Evolutionary conservation across 2,797 vertebrate species (phyloP).

Genomic region (Chiroxiphia lanceolata): DNA sequence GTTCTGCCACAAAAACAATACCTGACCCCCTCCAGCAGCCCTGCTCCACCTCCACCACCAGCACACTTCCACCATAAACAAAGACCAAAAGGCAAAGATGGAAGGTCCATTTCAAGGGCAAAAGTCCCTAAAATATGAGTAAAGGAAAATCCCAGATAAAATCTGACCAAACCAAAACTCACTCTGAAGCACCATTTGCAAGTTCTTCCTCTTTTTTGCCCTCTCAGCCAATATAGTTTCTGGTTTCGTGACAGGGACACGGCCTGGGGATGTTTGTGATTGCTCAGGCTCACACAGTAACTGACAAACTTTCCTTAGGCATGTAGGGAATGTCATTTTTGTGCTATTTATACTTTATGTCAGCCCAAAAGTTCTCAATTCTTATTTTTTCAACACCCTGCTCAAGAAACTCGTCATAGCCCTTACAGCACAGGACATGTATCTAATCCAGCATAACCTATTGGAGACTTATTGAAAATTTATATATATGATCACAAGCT

Average conservation of each 20-base stretch:
- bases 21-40: fast-evolving
- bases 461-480: background rate
- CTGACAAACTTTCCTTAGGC: background rate
- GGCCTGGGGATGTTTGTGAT: background rate
- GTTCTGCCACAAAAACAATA: background rate
- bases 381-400: background rate
- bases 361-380: background rate
- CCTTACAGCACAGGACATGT: fast-evolving
- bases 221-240: background rate
- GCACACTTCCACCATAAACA: background rate
- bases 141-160: slow-evolving; percentile 21
- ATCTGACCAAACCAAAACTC: background rate
- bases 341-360: background rate
- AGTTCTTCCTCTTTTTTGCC: slow-evolving; percentile 5
- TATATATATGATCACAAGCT: fast-evolving
- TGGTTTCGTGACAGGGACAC: background rate
- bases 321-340: background rate
- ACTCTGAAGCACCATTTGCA: background rate
- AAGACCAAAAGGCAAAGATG: background rate
- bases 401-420: background rate
- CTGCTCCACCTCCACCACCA: background rate
- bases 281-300: background rate
- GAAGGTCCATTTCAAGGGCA: background rate
- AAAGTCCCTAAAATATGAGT: background rate
- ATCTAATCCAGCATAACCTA: background rate